Conservation (phyloP, 2,888 invertebrate species). For the Euplexia lucipara region DNA sequence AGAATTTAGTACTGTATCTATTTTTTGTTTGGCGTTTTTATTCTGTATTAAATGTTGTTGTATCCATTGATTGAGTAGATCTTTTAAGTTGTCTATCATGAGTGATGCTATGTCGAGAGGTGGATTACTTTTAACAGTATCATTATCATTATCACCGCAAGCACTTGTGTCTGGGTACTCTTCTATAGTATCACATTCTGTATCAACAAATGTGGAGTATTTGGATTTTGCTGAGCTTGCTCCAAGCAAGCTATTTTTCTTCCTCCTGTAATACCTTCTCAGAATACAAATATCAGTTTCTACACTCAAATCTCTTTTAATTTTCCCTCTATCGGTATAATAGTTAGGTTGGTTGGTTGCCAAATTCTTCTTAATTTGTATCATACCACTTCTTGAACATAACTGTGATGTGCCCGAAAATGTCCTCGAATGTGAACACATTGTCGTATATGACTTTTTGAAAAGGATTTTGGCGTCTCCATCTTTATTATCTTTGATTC, state of each 20-base stretch:
- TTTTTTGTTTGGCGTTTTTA: conserved; percentile 73
- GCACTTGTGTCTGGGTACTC: conserved; percentile 73
- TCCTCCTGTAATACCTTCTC: conserved; percentile 76
- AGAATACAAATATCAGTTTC: conserved; percentile 84
- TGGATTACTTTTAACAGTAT: conserved; percentile 55
- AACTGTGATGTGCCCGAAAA: conserved; percentile 74
- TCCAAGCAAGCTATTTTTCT: conserved; percentile 67
- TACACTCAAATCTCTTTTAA: conserved; percentile 81
- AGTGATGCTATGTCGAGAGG: conserved; percentile 74
- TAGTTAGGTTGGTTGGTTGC: conserved; percentile 64
- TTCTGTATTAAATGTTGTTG: conserved; percentile 74
- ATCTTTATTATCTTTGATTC: conserved; percentile 58
- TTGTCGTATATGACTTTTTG: conserved; percentile 77
- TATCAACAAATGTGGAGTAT: conserved; percentile 70
- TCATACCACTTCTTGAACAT: conserved; percentile 68
- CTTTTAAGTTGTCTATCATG: conserved; percentile 80
- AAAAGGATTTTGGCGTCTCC: conserved; percentile 73
- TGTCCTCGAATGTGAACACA: conserved; percentile 74
- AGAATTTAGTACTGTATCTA: conserved; percentile 76
- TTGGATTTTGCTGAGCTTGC: conserved; percentile 70
- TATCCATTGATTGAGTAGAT: conserved; percentile 78
- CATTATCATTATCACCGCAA: conserved; percentile 78
- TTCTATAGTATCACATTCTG: conserved; percentile 71
- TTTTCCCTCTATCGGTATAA: conserved; percentile 68
- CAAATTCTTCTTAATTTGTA: conserved; percentile 71